A percentile compares a stretch with the other conserved stretches of the same genome.
Conservation (phyloP, 2,888 invertebrate genomes). For the Parapristionchus giblindavisi region DNA sequence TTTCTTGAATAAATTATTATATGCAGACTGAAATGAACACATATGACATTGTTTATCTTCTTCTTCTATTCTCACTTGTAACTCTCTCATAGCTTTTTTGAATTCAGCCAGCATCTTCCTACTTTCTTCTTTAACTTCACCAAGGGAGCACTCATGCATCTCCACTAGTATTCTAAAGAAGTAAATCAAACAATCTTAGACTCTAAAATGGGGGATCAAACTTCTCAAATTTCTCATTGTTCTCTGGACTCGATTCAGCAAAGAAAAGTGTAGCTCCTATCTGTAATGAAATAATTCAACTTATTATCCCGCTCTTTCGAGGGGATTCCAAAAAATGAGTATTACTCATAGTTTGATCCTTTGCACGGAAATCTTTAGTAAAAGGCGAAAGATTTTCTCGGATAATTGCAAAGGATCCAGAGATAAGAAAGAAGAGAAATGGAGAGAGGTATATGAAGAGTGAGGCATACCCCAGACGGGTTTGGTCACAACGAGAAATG, state of each 20-base stretch:
- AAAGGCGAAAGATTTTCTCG: slow-evolving; percentile 66
- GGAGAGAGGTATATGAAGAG: neutral
- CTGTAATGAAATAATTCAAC: slow-evolving; percentile 38
- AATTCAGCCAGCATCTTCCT: slow-evolving; percentile 55
- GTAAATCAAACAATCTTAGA: neutral
- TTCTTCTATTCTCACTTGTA: slow-evolving; percentile 39
- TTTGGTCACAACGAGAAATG: no score
- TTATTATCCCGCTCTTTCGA: slow-evolving; percentile 1
- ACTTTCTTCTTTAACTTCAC: slow-evolving; percentile 57
- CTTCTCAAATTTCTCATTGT: slow-evolving; percentile 46
- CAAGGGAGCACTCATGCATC: slow-evolving; percentile 59
- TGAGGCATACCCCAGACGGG: no score
- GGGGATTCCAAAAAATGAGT: slow-evolving; percentile 35
- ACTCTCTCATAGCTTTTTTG: slow-evolving; percentile 54
- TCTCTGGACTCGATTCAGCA: slow-evolving; percentile 51
- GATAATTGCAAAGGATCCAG: no score
- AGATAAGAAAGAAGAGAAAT: no score
- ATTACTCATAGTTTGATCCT: neutral
- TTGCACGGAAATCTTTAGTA: slow-evolving; percentile 38
- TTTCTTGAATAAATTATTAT: slow-evolving; percentile 63
- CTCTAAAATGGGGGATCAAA: slow-evolving; percentile 22
- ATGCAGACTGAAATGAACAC: slow-evolving; percentile 51
- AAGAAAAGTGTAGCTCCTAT: slow-evolving; percentile 66
- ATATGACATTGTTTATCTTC: no score
- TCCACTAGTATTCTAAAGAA: slow-evolving; percentile 54